Evolutionary conservation across 2,888 invertebrate genomes (phyloP).

Genomic region (Myopa testacea): DNA sequence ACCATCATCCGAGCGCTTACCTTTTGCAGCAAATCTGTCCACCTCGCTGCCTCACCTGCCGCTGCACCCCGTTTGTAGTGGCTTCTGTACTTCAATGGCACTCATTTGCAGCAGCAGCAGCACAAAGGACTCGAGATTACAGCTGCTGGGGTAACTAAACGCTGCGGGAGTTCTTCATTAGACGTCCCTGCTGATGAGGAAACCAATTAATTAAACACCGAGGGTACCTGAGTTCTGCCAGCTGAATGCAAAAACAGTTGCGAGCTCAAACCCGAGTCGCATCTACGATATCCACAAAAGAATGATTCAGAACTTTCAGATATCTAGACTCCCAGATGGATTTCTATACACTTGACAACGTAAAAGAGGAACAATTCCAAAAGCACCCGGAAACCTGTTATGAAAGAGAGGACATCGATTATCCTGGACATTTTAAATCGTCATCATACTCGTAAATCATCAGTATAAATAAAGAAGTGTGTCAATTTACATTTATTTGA

Average conservation of each 20-base stretch:
- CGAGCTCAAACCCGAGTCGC: neutral
- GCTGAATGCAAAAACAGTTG: neutral
- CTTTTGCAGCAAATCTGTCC: no score
- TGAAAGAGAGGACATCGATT: no score
- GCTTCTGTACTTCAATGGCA: conserved; percentile 13
- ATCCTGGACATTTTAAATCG: no score
- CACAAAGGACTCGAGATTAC: neutral
- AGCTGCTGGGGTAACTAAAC: neutral
- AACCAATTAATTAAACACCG: conserved; percentile 32
- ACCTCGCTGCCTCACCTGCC: neutral
- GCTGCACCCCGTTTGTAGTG: neutral
- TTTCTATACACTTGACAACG: no score
- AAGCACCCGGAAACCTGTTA: no score
- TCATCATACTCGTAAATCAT: no score
- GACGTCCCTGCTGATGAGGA: neutral
- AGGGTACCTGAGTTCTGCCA: neutral
- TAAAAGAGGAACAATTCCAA: neutral
- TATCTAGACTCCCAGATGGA: no score
- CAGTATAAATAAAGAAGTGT: no score
- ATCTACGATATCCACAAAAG: no score
- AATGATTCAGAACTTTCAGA: no score
- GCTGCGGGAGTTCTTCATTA: neutral
- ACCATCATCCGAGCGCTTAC: neutral
- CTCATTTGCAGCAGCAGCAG: conserved; percentile 7
- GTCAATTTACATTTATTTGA: no score